Conservation (phyloP, 2,888 invertebrate genomes). For the Temnothorax ravouxi region DNA sequence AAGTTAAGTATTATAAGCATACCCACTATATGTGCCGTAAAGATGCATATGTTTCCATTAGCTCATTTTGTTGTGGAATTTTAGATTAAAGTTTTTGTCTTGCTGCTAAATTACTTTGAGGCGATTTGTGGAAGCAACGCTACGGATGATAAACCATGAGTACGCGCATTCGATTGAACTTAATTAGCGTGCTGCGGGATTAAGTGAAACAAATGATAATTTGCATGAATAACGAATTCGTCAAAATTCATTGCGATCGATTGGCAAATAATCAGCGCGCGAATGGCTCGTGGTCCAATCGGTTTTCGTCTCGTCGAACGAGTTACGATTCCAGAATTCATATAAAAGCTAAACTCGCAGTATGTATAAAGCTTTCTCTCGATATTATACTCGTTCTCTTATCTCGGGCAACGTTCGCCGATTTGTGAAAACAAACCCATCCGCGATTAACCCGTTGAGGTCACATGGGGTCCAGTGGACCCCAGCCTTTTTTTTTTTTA, state of each 20-base stretch:
- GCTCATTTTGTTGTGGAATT: not conserved
- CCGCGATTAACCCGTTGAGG: no score
- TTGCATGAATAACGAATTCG: constrained; percentile 57
- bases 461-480: no score
- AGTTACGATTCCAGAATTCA: constrained; percentile 51
- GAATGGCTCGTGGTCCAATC: constrained; percentile 47
- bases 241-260: constrained; percentile 44
- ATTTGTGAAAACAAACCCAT: constrained; percentile 55
- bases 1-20: not conserved
- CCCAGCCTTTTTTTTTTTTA: no score
- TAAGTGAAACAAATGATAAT: constrained; percentile 56
- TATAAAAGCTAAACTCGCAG: constrained; percentile 35
- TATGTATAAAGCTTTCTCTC: constrained; percentile 39
- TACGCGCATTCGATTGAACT: constrained; percentile 30
- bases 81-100: constrained; percentile 17
- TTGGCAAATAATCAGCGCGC: constrained; percentile 29
- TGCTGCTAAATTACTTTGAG: not conserved
- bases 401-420: not conserved
- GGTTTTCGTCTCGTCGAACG: constrained; percentile 36
- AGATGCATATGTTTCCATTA: not conserved
- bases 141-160: constrained; percentile 26
- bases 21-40: not conserved
- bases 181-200: constrained; percentile 56
- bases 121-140: not conserved
- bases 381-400: constrained; percentile 1